Evolutionary conservation across 2,113 vertebrate genomes (phyloP), one percentile per base, ranked within the genome.

Genomic region (Athene cunicularia): DNA sequence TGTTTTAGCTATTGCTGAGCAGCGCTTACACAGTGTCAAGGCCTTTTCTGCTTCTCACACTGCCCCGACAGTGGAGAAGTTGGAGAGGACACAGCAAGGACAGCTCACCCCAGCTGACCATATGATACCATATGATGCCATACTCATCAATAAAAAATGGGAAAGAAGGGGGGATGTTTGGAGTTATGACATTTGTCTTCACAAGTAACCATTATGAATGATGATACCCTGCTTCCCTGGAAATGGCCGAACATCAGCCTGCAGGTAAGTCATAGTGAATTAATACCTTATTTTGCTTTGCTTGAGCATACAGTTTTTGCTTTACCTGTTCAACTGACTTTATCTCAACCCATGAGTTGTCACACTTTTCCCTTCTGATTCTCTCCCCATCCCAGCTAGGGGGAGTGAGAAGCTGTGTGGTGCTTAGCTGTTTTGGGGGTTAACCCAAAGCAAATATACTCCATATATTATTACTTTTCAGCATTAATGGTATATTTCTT

Each of bases 391-490:
- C 5, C 12, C 19, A 63, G 20, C 7, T 43, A 12, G 4, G 22
- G 8, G 5, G 9, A 72, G 5, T 2, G 2, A 84, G 9, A 32
- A 53, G 3, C 4, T 4, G 4, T 33, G 14, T 20, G 26, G 8
- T 64, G 30, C 24, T 59, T 53, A 68, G 49, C 6, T 83, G 12
- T 26, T 75, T 32, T 5, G 1, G 2, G 15, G 18, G 14, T 72
- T 68, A 73, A 43, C 5, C 4, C 14, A 8, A 22, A 59, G 35
- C 16, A 80, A 52, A 27, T 50, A 37, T 32, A 5, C 3, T 41
- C 14, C 5, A 17, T 49, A 11, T 32, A 50, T 35, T 33, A 28
- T 35, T 83, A 9, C 7, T 63, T 82, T 39, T 17, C 19, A 73
- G 13, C 12, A 55, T 35, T 41, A 35, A 63, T 35, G 0, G 5